Evolutionary conservation across 2,888 invertebrate species (phyloP).

Genomic region (Rhagophthalmus giganteus): DNA sequence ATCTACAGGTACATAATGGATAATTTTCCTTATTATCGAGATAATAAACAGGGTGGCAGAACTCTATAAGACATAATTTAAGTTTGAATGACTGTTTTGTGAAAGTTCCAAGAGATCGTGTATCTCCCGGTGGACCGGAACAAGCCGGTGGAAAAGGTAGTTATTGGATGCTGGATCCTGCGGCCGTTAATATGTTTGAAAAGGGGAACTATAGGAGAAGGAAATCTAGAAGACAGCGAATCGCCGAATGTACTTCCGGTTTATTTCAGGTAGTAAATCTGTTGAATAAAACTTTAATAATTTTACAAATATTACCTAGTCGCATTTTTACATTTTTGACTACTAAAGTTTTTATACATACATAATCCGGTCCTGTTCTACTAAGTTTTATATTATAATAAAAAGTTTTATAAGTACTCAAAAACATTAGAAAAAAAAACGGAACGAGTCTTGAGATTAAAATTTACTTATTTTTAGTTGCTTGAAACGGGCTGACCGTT

Average conservation of each 20-base stretch:
- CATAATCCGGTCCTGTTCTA: too few relatives aligned
- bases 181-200: constrained; percentile 84
- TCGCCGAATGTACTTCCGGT: constrained; percentile 43
- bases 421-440: too few relatives aligned
- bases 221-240: constrained; percentile 63
- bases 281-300: neutral
- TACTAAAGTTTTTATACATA: too few relatives aligned
- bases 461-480: too few relatives aligned
- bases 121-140: constrained; percentile 52
- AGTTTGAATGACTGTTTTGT: constrained; percentile 82
- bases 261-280: constrained; percentile 33
- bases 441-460: too few relatives aligned
- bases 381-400: too few relatives aligned
- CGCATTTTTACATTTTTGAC: too few relatives aligned
- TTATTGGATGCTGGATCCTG: constrained; percentile 79
- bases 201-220: constrained; percentile 82
- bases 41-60: constrained; percentile 86
- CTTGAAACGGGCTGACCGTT: too few relatives aligned
- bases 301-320: neutral
- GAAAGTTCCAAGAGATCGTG: constrained; percentile 69
- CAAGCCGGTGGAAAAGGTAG: constrained; percentile 72
- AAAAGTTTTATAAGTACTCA: too few relatives aligned
- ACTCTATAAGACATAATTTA: constrained; percentile 79
- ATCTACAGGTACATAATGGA: constrained; percentile 82
- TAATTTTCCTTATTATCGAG: constrained; percentile 78